Conservation (phyloP, 2,888 invertebrate species). For the Drosophila melanosoma region DNA sequence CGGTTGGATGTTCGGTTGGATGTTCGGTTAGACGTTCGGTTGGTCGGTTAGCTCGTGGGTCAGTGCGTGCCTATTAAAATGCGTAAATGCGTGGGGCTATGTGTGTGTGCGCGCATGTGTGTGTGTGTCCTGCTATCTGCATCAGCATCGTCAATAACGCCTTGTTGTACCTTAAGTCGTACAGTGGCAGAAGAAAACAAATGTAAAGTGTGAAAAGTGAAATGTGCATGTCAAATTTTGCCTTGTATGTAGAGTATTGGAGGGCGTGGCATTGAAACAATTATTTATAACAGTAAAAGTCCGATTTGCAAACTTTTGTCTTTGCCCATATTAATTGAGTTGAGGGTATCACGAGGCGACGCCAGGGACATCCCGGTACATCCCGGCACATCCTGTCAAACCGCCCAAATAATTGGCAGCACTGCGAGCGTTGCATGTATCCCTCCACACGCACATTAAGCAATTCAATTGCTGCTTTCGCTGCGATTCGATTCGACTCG, state of each 20-base stretch:
- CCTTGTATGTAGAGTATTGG: not conserved
- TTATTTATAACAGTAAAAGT: not conserved
- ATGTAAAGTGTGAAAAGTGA: not conserved
- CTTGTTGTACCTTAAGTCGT: conserved; percentile 4
- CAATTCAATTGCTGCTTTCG: conserved; percentile 34
- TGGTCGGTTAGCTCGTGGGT: conserved; percentile 43
- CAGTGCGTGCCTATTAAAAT: conserved; percentile 74
- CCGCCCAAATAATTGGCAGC: conserved; percentile 54
- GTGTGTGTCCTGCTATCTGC: conserved; percentile 39
- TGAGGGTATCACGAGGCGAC: conserved; percentile 15
- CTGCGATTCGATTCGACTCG: not conserved
- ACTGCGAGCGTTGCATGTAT: conserved; percentile 54
- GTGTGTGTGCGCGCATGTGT: conserved; percentile 11
- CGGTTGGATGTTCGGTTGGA: not conserved
- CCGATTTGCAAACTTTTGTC: not conserved
- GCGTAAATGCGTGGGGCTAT: conserved; percentile 62
- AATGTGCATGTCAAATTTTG: not conserved
- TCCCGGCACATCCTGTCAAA: conserved; percentile 25
- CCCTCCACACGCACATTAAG: conserved; percentile 16
- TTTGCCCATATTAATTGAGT: not conserved
- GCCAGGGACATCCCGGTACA: conserved; percentile 26
- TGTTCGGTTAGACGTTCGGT: not conserved
- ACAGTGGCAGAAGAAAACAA: conserved; percentile 30
- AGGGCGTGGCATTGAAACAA: not conserved
- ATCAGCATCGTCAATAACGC: conserved; percentile 30